Evolutionary conservation across 2,888 invertebrate species (phyloP).

Genomic region (Callyntrura guangdongensis): DNA sequence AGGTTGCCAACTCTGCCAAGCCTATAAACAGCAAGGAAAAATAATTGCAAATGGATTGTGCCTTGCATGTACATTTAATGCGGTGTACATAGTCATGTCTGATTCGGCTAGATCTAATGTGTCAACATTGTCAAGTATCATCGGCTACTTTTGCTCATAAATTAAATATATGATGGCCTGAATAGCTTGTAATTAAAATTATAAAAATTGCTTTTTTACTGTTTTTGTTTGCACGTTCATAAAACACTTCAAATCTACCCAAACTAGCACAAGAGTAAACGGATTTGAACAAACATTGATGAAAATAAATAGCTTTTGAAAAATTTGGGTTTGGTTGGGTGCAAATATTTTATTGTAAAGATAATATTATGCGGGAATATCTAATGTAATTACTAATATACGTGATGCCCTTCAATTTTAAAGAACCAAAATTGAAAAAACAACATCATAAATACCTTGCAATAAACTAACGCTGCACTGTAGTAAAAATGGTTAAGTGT

Average conservation of each 20-base stretch:
- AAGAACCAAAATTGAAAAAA: not conserved
- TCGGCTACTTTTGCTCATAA: slow-evolving; percentile 15
- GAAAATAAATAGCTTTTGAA: not conserved
- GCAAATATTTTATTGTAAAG: not conserved
- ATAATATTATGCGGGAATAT: not conserved
- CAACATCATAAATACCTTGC: not conserved
- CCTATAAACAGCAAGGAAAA: not conserved
- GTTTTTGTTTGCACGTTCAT: not conserved
- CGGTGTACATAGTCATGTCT: slow-evolving; percentile 8
- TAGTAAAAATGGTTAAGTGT: not conserved
- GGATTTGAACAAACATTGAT: not conserved
- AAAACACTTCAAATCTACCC: slow-evolving; percentile 5
- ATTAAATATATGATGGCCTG: slow-evolving; percentile 37
- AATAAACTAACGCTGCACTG: too few species aligned
- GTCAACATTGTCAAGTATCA: slow-evolving; percentile 46
- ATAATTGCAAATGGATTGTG: too few species aligned
- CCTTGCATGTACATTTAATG: too few species aligned
- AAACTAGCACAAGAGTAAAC: not conserved
- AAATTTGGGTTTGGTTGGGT: not conserved
- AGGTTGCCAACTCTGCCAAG: not conserved
- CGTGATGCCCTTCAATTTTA: slow-evolving; percentile 26
- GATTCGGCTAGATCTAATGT: slow-evolving; percentile 16
- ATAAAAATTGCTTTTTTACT: not conserved
- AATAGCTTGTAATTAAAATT: slow-evolving; percentile 44
- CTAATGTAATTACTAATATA: not conserved